Conservation (phyloP, 2,888 invertebrate species). For the Axea sp. region DNA sequence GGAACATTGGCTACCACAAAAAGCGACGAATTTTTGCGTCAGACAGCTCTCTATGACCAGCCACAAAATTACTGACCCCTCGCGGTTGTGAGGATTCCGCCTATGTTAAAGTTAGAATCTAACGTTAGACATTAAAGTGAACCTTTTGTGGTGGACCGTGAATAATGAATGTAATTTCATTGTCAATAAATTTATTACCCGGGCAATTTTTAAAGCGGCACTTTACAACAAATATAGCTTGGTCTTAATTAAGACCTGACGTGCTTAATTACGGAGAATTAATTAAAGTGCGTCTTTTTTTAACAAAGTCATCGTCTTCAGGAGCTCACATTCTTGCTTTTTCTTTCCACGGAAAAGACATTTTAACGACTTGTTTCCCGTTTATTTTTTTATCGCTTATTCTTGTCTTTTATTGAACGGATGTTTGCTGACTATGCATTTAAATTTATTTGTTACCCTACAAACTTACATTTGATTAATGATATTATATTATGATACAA, state of each 20-base stretch:
- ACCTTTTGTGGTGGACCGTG: constrained; percentile 29
- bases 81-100: not conserved
- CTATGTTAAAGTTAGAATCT: constrained; percentile 24
- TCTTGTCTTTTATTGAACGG: not conserved
- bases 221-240: constrained; percentile 24
- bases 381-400: not conserved
- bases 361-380: constrained; percentile 18
- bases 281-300: constrained; percentile 38
- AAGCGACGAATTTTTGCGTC: constrained; percentile 1
- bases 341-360: not conserved
- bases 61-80: not conserved
- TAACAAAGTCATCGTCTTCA: constrained; percentile 32
- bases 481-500: constrained; percentile 13
- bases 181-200: constrained; percentile 44
- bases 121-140: constrained; percentile 28
- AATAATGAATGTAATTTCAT: constrained; percentile 40
- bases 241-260: constrained; percentile 44
- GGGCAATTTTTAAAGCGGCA: constrained; percentile 35
- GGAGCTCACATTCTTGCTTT: constrained; percentile 2
- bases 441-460: constrained; percentile 13
- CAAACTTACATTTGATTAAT: constrained; percentile 40
- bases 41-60: not conserved
- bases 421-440: constrained; percentile 5
- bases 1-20: constrained; percentile 2
- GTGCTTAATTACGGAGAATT: constrained; percentile 37